These are phyloP conservation scores for Psettodes erumei DNA, from an alignment of 2,113 vertebrate genomes.

Conservation along the genomic window DNA sequence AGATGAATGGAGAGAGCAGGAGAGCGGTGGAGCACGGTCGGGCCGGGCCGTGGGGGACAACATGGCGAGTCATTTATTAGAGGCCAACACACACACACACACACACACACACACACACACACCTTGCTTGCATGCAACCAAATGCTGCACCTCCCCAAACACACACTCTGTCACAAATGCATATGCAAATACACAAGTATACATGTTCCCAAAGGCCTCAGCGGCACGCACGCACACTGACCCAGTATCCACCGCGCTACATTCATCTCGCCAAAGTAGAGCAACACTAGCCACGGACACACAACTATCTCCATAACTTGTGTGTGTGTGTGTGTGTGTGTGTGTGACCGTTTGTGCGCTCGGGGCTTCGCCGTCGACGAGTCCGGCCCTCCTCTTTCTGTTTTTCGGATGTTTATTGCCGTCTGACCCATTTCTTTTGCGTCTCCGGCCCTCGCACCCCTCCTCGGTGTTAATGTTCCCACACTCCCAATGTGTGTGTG, in stretches of 20 bases:
- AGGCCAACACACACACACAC: slow-evolving; percentile 53
- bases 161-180: slow-evolving; percentile 41
- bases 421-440: slow-evolving; percentile 83
- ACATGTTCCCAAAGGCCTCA: slow-evolving; percentile 59
- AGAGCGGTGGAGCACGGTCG: slow-evolving; percentile 73
- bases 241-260: slow-evolving; percentile 68
- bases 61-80: slow-evolving; percentile 78
- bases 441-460: slow-evolving; percentile 68
- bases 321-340: slow-evolving; percentile 15
- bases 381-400: slow-evolving; percentile 43
- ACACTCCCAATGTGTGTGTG: slow-evolving; percentile 43
- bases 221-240: slow-evolving; percentile 62
- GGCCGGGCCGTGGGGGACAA: slow-evolving; percentile 76
- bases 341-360: slow-evolving; percentile 48
- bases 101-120: slow-evolving; percentile 35
- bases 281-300: slow-evolving; percentile 71
- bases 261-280: slow-evolving; percentile 81
- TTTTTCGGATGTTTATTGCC: slow-evolving; percentile 75
- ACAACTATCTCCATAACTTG: slow-evolving; percentile 58
- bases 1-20: slow-evolving; percentile 77
- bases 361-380: slow-evolving; percentile 59
- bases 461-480: slow-evolving; percentile 72
- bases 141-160: slow-evolving; percentile 25
- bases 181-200: slow-evolving; percentile 60
- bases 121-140: slow-evolving; percentile 31